Evolutionary conservation across 2,113 vertebrate genomes (phyloP).

Genomic region (Apodemus speciosus): DNA sequence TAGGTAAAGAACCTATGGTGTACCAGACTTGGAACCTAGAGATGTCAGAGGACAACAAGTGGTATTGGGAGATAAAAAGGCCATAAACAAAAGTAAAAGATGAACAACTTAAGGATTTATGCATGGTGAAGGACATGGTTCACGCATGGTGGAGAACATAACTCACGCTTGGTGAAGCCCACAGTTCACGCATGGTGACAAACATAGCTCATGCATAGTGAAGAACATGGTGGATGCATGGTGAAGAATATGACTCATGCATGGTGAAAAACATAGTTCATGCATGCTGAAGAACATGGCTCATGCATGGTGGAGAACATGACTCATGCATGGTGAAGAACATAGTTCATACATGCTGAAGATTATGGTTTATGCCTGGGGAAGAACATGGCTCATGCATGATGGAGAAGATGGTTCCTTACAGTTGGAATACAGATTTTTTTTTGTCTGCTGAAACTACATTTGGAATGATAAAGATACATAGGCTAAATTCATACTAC

Average conservation of each 20-base stretch:
- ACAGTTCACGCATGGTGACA: too few species aligned
- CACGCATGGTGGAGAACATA: background rate
- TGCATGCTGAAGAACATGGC: background rate
- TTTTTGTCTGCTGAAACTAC: background rate
- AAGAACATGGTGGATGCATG: background rate
- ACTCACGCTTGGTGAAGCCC: background rate
- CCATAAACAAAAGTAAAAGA: background rate
- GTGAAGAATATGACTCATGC: background rate
- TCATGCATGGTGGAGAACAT: background rate
- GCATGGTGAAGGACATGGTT: background rate
- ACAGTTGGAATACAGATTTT: background rate
- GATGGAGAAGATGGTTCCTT: background rate
- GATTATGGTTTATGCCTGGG: background rate
- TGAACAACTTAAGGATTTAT: background rate
- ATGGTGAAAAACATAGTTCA: too few species aligned
- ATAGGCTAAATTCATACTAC: background rate
- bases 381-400: background rate
- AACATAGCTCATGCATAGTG: background rate
- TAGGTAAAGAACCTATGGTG: background rate
- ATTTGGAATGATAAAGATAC: background rate
- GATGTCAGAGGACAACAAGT: background rate
- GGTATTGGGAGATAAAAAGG: background rate
- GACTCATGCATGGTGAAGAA: background rate
- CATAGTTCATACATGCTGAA: background rate
- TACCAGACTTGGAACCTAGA: background rate